phyloP scores from a whole-genome alignment of 2,797 vertebrate genomes.

The Tympanoctomys barrerae region DNA sequence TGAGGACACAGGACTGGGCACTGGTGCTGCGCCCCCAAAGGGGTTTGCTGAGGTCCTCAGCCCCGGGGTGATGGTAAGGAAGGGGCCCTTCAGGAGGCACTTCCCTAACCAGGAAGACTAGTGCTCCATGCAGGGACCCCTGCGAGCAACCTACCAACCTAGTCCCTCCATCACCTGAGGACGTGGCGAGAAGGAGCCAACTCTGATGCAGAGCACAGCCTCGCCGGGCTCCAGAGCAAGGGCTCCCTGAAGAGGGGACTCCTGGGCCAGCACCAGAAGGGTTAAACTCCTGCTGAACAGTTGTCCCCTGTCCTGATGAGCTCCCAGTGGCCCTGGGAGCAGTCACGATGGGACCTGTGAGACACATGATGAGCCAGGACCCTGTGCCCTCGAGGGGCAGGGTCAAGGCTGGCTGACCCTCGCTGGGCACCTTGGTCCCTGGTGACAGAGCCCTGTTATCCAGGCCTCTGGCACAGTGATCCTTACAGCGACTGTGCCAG shows the following conservation, averaged over 20 bases:
- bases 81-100: not conserved
- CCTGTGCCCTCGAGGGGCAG: not conserved
- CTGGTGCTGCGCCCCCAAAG: not conserved
- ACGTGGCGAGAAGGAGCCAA: not conserved
- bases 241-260: not conserved
- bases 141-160: not conserved
- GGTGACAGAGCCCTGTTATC: not conserved
- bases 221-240: not conserved
- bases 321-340: not conserved
- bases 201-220: not conserved
- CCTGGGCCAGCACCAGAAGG: not conserved
- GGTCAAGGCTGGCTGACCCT: not conserved
- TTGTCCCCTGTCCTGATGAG: not conserved
- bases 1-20: not conserved
- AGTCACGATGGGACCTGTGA: not conserved
- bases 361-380: not conserved
- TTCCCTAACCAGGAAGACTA: not conserved
- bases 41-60: not conserved
- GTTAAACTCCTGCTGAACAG: too few relatives aligned
- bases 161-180: not conserved
- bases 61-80: not conserved
- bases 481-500: not conserved
- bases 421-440: not conserved
- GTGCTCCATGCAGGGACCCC: not conserved
- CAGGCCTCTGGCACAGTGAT: not conserved